Percentiles rank a stretch among this genome's conserved stretches.
phyloP scores from a whole-genome alignment of 2,888 invertebrate species.

The Acrobasis suavella region DNA sequence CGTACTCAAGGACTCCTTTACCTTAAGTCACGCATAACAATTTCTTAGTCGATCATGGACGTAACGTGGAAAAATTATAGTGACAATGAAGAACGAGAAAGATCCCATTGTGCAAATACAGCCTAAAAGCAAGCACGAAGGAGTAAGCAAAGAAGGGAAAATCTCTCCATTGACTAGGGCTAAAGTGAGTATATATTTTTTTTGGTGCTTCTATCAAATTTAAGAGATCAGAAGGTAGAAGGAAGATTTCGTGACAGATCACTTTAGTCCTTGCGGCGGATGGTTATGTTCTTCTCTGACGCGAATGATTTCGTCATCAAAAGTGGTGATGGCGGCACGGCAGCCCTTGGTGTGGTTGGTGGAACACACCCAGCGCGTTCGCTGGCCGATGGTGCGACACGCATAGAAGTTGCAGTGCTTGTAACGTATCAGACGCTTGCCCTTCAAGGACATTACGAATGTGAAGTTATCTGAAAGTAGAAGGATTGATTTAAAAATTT shows the following conservation, averaged over 20 bases:
- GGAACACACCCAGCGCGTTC: slow-evolving; percentile 40
- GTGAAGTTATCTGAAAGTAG: not conserved
- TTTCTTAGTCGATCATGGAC: no score
- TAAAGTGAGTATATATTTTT: no score
- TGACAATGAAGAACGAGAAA: no score
- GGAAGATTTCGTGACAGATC: not conserved
- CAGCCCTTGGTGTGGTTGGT: slow-evolving; percentile 40
- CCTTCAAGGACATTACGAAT: slow-evolving; percentile 20
- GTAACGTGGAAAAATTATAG: no score
- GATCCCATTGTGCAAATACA: no score
- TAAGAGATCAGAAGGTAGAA: no score
- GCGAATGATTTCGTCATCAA: slow-evolving; percentile 19
- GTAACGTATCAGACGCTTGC: slow-evolving; percentile 22
- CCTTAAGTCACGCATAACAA: no score
- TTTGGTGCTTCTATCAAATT: no score
- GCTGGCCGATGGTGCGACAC: not conserved
- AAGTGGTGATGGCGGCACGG: slow-evolving; percentile 35
- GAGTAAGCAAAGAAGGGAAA: no score
- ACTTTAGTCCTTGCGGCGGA: not conserved
- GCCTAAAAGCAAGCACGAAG: no score
- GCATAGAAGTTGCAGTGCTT: slow-evolving; percentile 7
- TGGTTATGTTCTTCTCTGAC: slow-evolving; percentile 27
- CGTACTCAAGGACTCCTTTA: no score
- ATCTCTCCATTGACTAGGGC: no score
- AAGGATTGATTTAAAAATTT: slow-evolving; percentile 7